Evolutionary conservation across 1,140 invertebrate species (phyloP).

Genomic region (Diorhabda elongata): DNA sequence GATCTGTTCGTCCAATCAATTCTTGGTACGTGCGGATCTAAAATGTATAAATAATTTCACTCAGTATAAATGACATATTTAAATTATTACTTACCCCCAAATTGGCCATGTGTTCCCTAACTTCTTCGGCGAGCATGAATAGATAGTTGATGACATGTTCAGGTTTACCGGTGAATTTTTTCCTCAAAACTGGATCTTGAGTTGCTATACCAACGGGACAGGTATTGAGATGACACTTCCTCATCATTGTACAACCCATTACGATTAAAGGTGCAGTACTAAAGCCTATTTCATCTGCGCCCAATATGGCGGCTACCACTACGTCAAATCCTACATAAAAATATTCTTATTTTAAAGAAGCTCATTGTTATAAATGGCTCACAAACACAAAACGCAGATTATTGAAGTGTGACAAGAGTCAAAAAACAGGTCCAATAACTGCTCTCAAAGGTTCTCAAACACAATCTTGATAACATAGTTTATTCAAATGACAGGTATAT

Average conservation of each 20-base stretch:
- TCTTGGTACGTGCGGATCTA: slow-evolving; percentile 60
- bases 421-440: too few species aligned
- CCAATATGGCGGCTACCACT: slow-evolving; percentile 90
- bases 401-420: too few species aligned
- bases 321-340: slow-evolving; percentile 78
- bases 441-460: too few species aligned
- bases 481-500: too few species aligned
- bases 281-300: slow-evolving; percentile 99
- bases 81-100: slow-evolving; percentile 67
- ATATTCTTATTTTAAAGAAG: too few species aligned
- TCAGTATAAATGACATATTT: neutral
- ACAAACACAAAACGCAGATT: too few species aligned
- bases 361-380: too few species aligned
- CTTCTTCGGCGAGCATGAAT: slow-evolving; percentile 96
- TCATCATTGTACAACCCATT: slow-evolving; percentile 99
- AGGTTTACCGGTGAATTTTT: slow-evolving; percentile 96
- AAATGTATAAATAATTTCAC: neutral
- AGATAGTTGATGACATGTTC: slow-evolving; percentile 98
- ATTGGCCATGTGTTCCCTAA: slow-evolving; percentile 83
- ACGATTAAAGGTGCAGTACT: slow-evolving; percentile 97
- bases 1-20: slow-evolving; percentile 89
- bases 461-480: too few species aligned
- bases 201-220: slow-evolving; percentile 99
- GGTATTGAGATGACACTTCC: slow-evolving; percentile 98
- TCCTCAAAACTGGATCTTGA: slow-evolving; percentile 90